Evolutionary conservation across 2,797 vertebrate genomes (phyloP).

Genomic region (Phylloscopus collybita): DNA sequence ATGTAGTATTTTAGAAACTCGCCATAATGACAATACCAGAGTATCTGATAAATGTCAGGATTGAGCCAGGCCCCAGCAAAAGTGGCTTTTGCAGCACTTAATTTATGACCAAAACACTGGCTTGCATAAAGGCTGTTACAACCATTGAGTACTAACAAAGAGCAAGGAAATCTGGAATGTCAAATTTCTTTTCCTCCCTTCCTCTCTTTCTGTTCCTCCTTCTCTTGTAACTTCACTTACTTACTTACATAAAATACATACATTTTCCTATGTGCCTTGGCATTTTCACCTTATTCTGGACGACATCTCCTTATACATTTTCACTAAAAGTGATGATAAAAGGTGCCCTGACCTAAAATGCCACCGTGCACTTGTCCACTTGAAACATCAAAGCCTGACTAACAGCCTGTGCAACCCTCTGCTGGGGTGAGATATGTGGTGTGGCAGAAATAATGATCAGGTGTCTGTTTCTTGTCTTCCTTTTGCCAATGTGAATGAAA

Average conservation of each 20-base stretch:
- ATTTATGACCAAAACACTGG: neutral
- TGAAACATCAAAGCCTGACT: conserved; percentile 41
- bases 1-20: neutral
- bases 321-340: conserved; percentile 22
- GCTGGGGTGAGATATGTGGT: neutral
- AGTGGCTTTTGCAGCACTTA: neutral
- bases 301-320: neutral
- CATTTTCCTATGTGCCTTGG: neutral
- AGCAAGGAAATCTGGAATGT: neutral
- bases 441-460: conserved; percentile 38
- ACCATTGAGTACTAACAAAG: neutral
- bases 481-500: conserved; percentile 6
- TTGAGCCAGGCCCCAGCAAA: neutral
- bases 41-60: neutral
- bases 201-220: neutral
- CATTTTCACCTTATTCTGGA: conserved; percentile 19
- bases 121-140: neutral
- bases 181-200: neutral
- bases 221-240: neutral
- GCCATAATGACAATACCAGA: neutral
- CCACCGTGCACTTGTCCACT: neutral
- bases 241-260: neutral
- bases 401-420: neutral
- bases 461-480: conserved; percentile 30
- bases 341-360: neutral